Base-by-base conservation (phyloP, 2,113 vertebrate genomes). In the Caranx melampygus region DNA sequence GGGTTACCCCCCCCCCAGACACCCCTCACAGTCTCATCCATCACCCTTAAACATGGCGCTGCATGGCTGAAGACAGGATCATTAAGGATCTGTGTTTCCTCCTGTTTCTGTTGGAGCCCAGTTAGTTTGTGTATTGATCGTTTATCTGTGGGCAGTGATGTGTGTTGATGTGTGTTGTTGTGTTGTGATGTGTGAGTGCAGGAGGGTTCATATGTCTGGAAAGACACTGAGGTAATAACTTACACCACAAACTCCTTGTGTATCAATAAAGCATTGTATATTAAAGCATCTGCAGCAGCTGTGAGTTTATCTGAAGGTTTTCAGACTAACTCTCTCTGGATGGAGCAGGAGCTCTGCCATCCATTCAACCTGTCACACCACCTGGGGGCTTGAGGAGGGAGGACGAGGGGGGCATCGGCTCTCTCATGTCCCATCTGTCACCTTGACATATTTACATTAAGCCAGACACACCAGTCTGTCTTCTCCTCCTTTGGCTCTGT, bases 21-120 rank as follows among this genome's bases (percentile, higher is more conserved):
- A 70, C 37, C 75, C 47, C n/a, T 69, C 16, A 51, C 51, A 72
- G 70, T 31, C 65, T 86, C 87, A 87, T 91, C 88, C 86, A 83
- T 90, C 86, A 87, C 52, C 86, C 77, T 87, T 76, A 82, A 67
- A 85, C 72, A 73, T 69, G 68, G 14, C 21, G 73, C 37, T 44
- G 10, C 65, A 63, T 64, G 65, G 20, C 33, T 15, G 52, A 79
- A 68, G 31, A 35, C 20, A 4, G 4, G 54, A 79, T 54, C 12
- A 64, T 84, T 63, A 42, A 14, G 26, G n/a, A 54, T 44, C 33
- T 12, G 2, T 12, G 12, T 45, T 49, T 54, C 21, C 21, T 21
- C 4, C 6, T n/a, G n/a, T 79, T 74, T 65, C 47, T 74, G 31
- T 13, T 11, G 47, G 34, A 26, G 26, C 44, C 13, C 84, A 37